A percentile compares a stretch with the other conserved stretches of the same genome.
phyloP scores from a whole-genome alignment of 2,888 invertebrate species.

The Byasa hedistus region DNA sequence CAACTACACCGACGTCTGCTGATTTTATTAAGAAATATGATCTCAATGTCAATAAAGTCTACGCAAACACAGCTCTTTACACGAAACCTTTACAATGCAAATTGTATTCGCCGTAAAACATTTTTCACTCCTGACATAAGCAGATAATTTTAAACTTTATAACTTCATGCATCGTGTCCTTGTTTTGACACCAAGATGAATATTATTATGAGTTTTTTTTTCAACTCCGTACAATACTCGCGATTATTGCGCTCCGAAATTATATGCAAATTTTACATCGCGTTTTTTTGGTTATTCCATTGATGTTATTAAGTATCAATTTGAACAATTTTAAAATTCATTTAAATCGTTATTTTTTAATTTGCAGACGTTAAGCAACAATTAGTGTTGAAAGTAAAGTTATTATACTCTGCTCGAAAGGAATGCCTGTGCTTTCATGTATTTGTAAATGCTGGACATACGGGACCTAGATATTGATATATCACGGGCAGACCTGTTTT shows the following conservation, averaged over 20 bases:
- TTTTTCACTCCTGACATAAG: conserved; percentile 28
- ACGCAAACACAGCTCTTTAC: conserved; percentile 11
- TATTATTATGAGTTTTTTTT: conserved; percentile 40
- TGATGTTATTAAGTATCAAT: conserved; percentile 73
- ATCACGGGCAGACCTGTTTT: conserved; percentile 17
- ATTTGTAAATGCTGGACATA: conserved; percentile 15
- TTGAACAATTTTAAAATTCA: conserved; percentile 39
- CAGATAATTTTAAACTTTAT: conserved; percentile 39
- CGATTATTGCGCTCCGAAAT: conserved; percentile 38
- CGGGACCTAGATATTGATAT: conserved; percentile 14
- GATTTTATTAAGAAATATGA: conserved; percentile 19
- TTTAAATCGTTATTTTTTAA: conserved; percentile 12
- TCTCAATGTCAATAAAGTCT: conserved; percentile 25
- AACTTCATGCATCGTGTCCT: conserved; percentile 37
- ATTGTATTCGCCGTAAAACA: conserved; percentile 17
- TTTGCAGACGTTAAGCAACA: conserved; percentile 1
- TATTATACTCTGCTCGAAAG: conserved; percentile 9
- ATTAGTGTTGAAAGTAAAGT: conserved; percentile 20
- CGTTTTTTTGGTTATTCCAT: conserved; percentile 61
- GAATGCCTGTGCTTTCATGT: not conserved
- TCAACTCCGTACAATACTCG: conserved; percentile 34
- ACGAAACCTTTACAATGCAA: conserved; percentile 21
- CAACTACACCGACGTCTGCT: conserved; percentile 5
- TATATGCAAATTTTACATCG: conserved; percentile 61
- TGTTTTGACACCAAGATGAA: conserved; percentile 30